A percentile compares a stretch with the other conserved stretches of the same genome.
Evolutionary conservation across 1,140 invertebrate genomes (phyloP).

Genomic region (Lepidurus apus): DNA sequence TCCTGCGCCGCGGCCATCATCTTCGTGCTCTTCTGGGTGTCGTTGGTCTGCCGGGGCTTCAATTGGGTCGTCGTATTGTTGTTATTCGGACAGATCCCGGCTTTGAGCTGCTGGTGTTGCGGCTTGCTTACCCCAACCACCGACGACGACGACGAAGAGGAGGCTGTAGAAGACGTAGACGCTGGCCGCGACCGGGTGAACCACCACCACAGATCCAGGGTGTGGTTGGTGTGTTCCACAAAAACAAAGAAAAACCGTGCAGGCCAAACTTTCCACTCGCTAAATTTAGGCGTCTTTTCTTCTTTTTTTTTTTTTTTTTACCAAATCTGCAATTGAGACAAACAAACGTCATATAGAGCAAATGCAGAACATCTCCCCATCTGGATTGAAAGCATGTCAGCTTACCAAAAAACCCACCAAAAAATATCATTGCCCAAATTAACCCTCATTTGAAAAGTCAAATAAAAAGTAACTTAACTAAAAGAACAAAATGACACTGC

Average conservation of each 20-base stretch:
- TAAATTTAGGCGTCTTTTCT: not conserved
- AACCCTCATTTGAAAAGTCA: too few relatives aligned
- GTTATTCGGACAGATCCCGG: constrained; percentile 52
- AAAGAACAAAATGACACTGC: too few relatives aligned
- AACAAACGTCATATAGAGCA: too few relatives aligned
- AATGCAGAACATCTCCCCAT: too few relatives aligned
- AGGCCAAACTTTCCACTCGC: not conserved
- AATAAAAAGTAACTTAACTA: too few relatives aligned
- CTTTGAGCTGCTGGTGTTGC: not conserved
- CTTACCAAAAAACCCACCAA: too few relatives aligned
- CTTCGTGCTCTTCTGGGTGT: constrained; percentile 19
- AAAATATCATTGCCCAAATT: too few relatives aligned
- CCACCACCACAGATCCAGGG: constrained; percentile 25
- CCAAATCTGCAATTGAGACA: too few relatives aligned
- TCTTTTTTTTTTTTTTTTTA: too few relatives aligned
- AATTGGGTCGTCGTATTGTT: constrained; percentile 36
- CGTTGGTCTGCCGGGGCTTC: not conserved
- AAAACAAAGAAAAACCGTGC: not conserved
- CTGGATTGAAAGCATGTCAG: too few relatives aligned
- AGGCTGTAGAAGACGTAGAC: constrained; percentile 33
- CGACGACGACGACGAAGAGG: constrained; percentile 30
- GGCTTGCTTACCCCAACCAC: not conserved
- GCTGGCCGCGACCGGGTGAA: constrained; percentile 21
- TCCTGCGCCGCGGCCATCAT: constrained; percentile 33
- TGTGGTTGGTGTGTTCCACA: not conserved